Percentiles rank a stretch among this genome's conserved stretches.
These are phyloP conservation scores for Drosophila orena DNA, from an alignment of 1,140 invertebrate species.

Conservation along the genomic window DNA sequence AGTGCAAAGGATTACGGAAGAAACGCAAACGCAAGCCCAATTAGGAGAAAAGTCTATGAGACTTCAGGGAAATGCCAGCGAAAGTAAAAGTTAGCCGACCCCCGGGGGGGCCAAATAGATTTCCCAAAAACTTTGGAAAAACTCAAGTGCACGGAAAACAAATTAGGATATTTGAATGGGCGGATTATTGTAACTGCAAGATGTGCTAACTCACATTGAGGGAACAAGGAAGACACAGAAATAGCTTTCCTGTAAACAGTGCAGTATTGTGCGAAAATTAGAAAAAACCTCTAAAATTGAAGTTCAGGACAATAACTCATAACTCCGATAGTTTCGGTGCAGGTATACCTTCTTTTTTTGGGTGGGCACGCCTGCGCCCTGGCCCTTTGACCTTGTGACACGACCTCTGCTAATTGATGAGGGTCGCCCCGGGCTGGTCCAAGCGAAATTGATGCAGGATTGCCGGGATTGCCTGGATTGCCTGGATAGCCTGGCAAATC, in stretches of 20 bases:
- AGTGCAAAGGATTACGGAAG: slow-evolving; percentile 40
- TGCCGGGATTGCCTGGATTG: too few relatives aligned
- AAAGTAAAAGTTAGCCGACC: slow-evolving; percentile 1
- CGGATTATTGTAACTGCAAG: background rate
- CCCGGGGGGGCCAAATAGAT: background rate
- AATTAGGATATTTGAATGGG: background rate
- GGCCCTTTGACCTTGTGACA: slow-evolving; percentile 35
- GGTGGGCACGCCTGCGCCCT: slow-evolving; percentile 42
- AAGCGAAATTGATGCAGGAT: slow-evolving; percentile 54
- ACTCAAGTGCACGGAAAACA: background rate
- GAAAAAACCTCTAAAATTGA: too few relatives aligned
- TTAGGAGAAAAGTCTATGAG: background rate
- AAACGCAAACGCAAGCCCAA: slow-evolving; percentile 20
- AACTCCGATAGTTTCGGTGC: background rate
- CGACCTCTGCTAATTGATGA: slow-evolving; percentile 58
- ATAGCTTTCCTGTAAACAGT: too few relatives aligned
- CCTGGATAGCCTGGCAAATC: slow-evolving; percentile 36
- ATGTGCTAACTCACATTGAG: background rate
- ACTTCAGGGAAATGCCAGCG: background rate
- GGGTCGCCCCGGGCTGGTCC: slow-evolving; percentile 16
- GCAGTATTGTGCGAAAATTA: too few relatives aligned
- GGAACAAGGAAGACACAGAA: background rate
- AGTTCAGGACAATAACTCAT: background rate
- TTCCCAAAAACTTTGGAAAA: background rate
- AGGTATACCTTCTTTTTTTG: background rate